Base-by-base conservation (phyloP, 92 coral and sea anemone species). In the Palythoa grandis region DNA sequence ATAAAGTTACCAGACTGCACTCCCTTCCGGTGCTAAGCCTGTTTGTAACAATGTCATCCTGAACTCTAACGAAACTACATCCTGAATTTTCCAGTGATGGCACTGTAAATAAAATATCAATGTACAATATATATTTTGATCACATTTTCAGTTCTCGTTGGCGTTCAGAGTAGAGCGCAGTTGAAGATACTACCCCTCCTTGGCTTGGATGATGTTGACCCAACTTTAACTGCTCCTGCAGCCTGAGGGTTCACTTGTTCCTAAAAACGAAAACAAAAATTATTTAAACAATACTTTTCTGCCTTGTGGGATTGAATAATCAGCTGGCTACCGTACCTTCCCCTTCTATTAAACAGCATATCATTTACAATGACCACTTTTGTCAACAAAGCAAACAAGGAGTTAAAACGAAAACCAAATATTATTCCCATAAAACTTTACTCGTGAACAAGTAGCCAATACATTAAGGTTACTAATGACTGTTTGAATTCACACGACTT, bases 191-290 rank as follows among this genome's bases (percentile, higher is more conserved):
- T 77, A 19, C 63, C 65, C 85, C 74, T 73, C 12, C 74, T 66
- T 16, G 72, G 85, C 57, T 80, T 80, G 23, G 85, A 63, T 7
- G 85, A 39, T 52, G 85, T 66, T 43, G 85, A 43, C n/a, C 74
- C 74, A 4, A 94, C 92, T 43, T 92, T 89, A 40, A 94, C 90
- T 17, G 98, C 92, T 78, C 92, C 88, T 2, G 97, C 73, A 8
- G 93, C 90, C 82, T 92, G 95, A 24, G 98, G 98, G 75, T 90
- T 94, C 25, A 95, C 87, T 76, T 94, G 95, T 57, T 94, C 98
- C 98, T 94, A 70, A 22, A 72, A 70, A 74, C n/a, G n/a, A 48
- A 79, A 85, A 63, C 17, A 52, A 3, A 57, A 11, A n/a, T 57
- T 12, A 23, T 11, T 15, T 19, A 19, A 8, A n/a, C 11, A 19